A percentile compares a stretch with the other conserved stretches of the same genome.
Evolutionary conservation across 2,888 invertebrate genomes (phyloP).

Genomic region (Pseudococcus jackbeardsleyi): DNA sequence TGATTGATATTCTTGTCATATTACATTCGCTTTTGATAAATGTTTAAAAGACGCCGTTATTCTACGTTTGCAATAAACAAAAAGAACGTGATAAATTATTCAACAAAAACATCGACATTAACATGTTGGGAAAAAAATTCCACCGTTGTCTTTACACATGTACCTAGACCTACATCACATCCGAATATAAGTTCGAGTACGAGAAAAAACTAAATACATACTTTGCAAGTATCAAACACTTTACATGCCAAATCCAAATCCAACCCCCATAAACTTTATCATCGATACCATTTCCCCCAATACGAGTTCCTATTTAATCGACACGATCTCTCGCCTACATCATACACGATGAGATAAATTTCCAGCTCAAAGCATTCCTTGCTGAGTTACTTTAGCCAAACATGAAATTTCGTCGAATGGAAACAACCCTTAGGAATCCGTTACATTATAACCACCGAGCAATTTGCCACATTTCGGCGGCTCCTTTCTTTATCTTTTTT

Average conservation of each 20-base stretch:
- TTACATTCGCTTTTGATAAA: slow-evolving; percentile 52
- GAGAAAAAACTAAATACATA: neutral
- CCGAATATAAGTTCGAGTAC: neutral
- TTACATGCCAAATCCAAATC: neutral
- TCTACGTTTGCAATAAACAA: slow-evolving; percentile 49
- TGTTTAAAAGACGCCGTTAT: slow-evolving; percentile 43
- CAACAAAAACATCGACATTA: slow-evolving; percentile 39
- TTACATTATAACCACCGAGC: neutral
- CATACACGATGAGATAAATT: neutral
- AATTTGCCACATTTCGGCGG: slow-evolving; percentile 2
- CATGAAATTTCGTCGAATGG: neutral
- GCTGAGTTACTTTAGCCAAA: neutral
- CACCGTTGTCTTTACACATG: neutral
- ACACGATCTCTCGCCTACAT: slow-evolving; percentile 15
- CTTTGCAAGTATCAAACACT: neutral
- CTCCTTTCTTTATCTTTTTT: neutral
- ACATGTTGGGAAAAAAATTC: neutral
- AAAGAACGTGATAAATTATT: slow-evolving; percentile 49
- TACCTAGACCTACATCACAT: neutral
- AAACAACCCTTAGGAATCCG: neutral
- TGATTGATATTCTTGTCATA: slow-evolving; percentile 55
- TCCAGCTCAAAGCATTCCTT: neutral
- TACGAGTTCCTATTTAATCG: slow-evolving; percentile 5
- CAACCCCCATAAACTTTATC: neutral
- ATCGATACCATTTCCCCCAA: neutral